Evolutionary conservation across 64 coral and sea anemone species (phyloP), one percentile per base, ranked within the genome.

Genomic region (Pocillopora damicornis): DNA sequence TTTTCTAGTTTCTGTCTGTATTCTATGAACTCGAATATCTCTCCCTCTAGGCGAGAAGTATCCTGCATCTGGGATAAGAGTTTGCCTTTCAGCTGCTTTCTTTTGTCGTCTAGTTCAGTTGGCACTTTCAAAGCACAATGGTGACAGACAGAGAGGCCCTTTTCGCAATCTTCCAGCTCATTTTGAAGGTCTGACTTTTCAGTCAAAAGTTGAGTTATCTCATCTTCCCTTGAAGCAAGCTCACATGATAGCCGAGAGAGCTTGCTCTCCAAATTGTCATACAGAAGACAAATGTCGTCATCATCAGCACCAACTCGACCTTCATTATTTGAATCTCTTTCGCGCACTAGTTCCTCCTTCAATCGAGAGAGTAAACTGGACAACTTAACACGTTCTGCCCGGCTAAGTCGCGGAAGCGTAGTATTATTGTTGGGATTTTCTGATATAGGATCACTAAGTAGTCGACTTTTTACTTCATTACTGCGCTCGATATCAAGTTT

Each of bases 221-320:
- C 82, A 16, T 81, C 73, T 61, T 97, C 94, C 68, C 90, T 93
- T 0, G 85, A 87, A 11, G 88, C 91, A 90, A 97, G 94, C 60
- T 97, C 89, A 62, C 88, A 93, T 10, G 94, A 97, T 37, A 97
- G 86, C 22, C 84, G 88, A 30, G 94, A 97, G 9, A 97, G 91
- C 18, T 93, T 97, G 56, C 77, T 79, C 62, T 97, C 94, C 34
- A 97, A 86, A 63, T 82, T 88, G 61, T 89, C 90, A 35, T 97
- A 97, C 20, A 97, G 45, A 71, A 90, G 73, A 37, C 89, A 97
- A 60, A 97, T 72, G 16, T 93, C 76, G 72, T 84, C 84, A 12
- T 80, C 91, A 22, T 90, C 88, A 17, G 79, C 87, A 82, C 91
- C 77, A n/a, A 77, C 77, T 58, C 66, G 57, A 20, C 88, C 76